Conservation (phyloP, 2,888 invertebrate genomes). For the Cinara cedri region DNA sequence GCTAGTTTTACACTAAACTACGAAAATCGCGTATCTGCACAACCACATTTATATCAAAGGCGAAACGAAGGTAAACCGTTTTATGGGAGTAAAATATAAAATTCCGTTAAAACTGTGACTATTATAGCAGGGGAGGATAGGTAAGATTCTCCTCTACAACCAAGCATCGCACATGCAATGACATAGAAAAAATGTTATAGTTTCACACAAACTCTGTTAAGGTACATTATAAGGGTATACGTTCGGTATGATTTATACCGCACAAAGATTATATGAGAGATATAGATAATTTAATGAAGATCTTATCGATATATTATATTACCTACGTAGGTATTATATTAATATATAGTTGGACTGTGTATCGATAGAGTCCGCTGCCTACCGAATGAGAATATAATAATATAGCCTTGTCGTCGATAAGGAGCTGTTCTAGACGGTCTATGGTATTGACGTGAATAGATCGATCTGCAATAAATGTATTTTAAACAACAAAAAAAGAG, state of each 20-base stretch:
- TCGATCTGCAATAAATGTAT: conserved; percentile 27
- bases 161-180: too few species aligned
- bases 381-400: conserved; percentile 6
- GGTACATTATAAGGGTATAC: too few species aligned
- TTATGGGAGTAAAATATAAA: conserved; percentile 13
- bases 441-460: conserved; percentile 30
- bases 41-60: neutral
- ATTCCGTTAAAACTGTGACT: neutral
- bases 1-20: conserved; percentile 13
- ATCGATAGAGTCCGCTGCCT: conserved; percentile 4
- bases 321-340: neutral
- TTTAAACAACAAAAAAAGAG: neutral
- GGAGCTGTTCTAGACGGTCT: neutral
- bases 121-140: too few species aligned
- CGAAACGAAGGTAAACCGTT: neutral
- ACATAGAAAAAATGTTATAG: too few species aligned
- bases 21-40: neutral
- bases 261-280: conserved; percentile 1
- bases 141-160: too few species aligned
- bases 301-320: conserved; percentile 13
- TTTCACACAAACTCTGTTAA: too few species aligned
- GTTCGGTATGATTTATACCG: conserved; percentile 24
- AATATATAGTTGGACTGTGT: neutral
- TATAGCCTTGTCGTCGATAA: conserved; percentile 31
- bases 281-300: conserved; percentile 17